These are phyloP conservation scores for Gallinago undulata DNA, from an alignment of 2,113 vertebrate species.

Conservation along the genomic window DNA sequence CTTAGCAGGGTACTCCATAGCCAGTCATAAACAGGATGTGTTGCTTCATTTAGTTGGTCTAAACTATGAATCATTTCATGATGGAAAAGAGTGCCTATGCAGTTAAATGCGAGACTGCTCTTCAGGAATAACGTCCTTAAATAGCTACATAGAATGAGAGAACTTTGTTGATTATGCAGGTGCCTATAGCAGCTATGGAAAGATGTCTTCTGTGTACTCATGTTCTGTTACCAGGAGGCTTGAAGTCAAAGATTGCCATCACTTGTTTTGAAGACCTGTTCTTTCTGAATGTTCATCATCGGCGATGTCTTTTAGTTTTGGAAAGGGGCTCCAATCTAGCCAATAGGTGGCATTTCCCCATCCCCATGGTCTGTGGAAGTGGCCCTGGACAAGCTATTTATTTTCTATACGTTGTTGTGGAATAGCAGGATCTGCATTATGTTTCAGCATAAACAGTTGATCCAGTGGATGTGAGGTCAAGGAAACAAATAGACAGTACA, in stretches of 20 bases:
- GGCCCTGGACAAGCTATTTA: background rate
- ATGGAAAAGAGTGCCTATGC: background rate
- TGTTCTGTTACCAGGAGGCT: rapidly evolving
- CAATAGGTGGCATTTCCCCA: rapidly evolving
- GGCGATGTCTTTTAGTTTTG: background rate
- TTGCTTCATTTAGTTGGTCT: background rate
- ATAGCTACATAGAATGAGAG: background rate
- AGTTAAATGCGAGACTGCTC: background rate
- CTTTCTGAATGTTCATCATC: background rate
- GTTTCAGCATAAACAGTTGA: background rate
- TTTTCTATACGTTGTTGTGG: background rate
- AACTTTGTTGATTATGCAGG: background rate
- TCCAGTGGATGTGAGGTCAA: background rate
- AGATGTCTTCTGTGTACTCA: rapidly evolving
- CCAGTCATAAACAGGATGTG: rapidly evolving
- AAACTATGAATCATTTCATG: background rate
- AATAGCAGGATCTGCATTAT: background rate
- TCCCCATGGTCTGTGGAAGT: rapidly evolving
- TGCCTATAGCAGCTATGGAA: rapidly evolving
- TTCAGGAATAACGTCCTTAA: background rate
- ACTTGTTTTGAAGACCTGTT: background rate
- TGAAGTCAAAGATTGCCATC: rapidly evolving
- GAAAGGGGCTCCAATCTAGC: background rate
- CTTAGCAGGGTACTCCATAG: background rate
- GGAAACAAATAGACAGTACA: background rate